phyloP scores from a whole-genome alignment of 2,797 vertebrate species.

The Hafferia zeledoni region DNA sequence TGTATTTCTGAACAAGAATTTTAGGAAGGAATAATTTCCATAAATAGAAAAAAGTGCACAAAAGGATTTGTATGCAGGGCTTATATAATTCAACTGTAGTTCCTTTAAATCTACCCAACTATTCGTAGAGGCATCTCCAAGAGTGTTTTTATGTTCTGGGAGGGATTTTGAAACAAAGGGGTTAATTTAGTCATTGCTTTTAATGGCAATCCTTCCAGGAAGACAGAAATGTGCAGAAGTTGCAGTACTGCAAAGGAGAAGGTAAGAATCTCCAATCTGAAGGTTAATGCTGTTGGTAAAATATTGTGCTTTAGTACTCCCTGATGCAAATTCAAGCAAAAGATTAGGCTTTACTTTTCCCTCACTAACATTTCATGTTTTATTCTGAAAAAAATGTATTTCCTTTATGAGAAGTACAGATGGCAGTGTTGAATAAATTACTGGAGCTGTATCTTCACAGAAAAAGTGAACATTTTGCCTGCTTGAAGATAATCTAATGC shows the following conservation, averaged over 20 bases:
- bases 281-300: neutral
- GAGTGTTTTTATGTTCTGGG: neutral
- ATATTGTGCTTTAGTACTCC: neutral
- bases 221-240: neutral
- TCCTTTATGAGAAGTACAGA: constrained; percentile 11
- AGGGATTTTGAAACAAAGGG: neutral
- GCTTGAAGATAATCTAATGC: neutral
- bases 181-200: neutral
- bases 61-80: neutral
- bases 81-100: neutral
- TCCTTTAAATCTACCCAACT: neutral
- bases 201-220: neutral
- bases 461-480: neutral
- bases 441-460: neutral
- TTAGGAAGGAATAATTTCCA: neutral
- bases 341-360: neutral
- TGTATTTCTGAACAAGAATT: neutral
- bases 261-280: neutral
- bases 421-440: constrained; percentile 65
- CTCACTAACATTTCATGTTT: neutral
- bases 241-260: neutral
- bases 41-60: neutral
- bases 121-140: neutral
- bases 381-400: neutral
- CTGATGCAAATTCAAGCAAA: neutral